Evolutionary conservation across 2,113 vertebrate species (phyloP).

Genomic region (Miniopterus natalensis): DNA sequence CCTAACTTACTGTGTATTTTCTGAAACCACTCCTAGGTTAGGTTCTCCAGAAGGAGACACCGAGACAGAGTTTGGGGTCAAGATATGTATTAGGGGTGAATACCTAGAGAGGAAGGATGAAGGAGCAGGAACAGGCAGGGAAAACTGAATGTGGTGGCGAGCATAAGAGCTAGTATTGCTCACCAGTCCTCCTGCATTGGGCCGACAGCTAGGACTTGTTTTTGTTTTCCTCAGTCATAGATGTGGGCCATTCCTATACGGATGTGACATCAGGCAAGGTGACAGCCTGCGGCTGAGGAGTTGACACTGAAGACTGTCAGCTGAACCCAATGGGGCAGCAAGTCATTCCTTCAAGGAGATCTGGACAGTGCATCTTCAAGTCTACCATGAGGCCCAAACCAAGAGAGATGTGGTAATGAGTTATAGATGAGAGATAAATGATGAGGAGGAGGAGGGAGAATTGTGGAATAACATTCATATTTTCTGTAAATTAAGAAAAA

Average conservation of each 20-base stretch:
- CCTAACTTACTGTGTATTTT: neutral
- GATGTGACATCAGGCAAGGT: neutral
- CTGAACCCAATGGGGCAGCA: neutral
- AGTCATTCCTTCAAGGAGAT: neutral
- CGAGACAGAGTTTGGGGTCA: neutral
- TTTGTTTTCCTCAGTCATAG: neutral
- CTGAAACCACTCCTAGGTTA: neutral
- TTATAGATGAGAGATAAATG: neutral
- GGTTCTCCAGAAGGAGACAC: neutral
- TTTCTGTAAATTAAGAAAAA: neutral
- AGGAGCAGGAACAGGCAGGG: neutral
- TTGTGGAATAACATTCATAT: neutral
- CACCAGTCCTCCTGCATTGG: neutral
- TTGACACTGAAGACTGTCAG: neutral
- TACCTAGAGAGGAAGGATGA: neutral
- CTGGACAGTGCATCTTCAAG: neutral
- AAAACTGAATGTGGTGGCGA: neutral
- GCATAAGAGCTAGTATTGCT: neutral
- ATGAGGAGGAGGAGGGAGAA: neutral
- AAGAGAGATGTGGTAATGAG: neutral
- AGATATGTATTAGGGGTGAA: neutral
- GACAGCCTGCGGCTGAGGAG: neutral
- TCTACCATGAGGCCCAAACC: neutral
- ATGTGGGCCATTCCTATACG: neutral
- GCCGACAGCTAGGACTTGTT: neutral